A percentile compares a stretch with the other conserved stretches of the same genome.
These are phyloP conservation scores for Distichodus sexfasciatus DNA, from an alignment of 2,797 vertebrate genomes.

Conservation along the genomic window DNA sequence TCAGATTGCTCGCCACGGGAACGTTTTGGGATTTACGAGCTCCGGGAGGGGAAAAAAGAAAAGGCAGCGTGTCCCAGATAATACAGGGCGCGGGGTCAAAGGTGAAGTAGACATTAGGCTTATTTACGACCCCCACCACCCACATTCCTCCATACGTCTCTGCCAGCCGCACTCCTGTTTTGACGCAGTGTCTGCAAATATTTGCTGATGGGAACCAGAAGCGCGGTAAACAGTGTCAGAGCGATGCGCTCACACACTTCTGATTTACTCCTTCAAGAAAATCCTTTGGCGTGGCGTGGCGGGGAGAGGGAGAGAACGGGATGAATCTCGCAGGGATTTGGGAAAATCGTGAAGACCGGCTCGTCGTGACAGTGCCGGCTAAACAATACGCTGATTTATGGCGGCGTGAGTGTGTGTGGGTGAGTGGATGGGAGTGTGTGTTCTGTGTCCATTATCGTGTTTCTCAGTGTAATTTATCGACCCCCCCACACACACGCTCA, in stretches of 20 bases:
- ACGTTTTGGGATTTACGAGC: conserved; percentile 66
- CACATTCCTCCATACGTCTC: conserved; percentile 66
- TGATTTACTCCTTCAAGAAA: conserved; percentile 32
- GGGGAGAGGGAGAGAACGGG: background rate
- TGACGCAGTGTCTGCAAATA: conserved; percentile 81
- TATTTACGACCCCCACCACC: conserved; percentile 67
- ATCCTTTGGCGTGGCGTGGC: conserved; percentile 32
- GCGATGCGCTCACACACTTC: conserved; percentile 14
- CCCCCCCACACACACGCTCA: background rate
- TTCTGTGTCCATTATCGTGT: background rate
- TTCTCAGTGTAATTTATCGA: background rate
- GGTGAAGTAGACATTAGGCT: conserved; percentile 76
- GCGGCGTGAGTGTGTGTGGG: background rate
- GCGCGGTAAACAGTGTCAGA: conserved; percentile 74
- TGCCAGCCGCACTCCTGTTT: conserved; percentile 74
- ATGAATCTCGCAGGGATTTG: background rate
- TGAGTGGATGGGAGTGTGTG: background rate
- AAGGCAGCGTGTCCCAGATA: conserved; percentile 71
- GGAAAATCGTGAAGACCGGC: background rate
- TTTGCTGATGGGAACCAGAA: conserved; percentile 82
- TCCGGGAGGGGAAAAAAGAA: conserved; percentile 61
- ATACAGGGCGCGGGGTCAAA: conserved; percentile 67
- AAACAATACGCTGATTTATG: conserved; percentile 33
- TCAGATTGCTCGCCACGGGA: conserved; percentile 58
- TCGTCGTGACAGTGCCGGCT: conserved; percentile 12